Percentiles rank a stretch among this genome's conserved stretches.
Evolutionary conservation across 2,888 invertebrate species (phyloP).

Genomic region (Leuctra nigra): DNA sequence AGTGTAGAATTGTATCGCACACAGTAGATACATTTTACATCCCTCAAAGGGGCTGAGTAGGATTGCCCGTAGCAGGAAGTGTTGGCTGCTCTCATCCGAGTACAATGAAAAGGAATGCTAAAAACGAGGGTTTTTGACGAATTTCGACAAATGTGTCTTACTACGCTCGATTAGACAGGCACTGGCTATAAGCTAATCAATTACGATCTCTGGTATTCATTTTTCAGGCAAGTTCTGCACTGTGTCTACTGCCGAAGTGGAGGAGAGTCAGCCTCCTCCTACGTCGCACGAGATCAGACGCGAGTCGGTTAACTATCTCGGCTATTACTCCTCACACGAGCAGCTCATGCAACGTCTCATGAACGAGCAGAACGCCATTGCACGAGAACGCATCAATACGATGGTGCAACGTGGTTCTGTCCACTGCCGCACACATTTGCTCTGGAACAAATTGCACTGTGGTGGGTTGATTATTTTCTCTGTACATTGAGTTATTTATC

Average conservation of each 20-base stretch:
- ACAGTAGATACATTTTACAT: too few relatives aligned
- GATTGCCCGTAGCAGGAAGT: too few relatives aligned
- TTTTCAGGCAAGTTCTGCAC: conserved; percentile 50
- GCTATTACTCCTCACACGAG: conserved; percentile 61
- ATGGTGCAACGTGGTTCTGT: conserved; percentile 56
- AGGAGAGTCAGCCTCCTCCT: background rate
- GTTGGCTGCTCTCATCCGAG: too few relatives aligned
- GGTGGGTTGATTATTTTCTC: conserved; percentile 24
- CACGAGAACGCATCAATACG: conserved; percentile 48
- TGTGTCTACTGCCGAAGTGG: conserved; percentile 41
- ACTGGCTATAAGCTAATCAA: too few relatives aligned
- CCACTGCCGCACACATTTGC: conserved; percentile 60
- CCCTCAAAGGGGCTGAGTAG: too few relatives aligned
- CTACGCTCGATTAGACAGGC: too few relatives aligned
- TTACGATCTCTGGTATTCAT: too few relatives aligned
- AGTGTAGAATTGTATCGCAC: too few relatives aligned
- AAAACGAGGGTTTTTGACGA: too few relatives aligned
- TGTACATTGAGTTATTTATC: conserved; percentile 4
- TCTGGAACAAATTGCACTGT: conserved; percentile 60
- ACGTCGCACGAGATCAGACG: conserved; percentile 36
- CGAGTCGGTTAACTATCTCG: conserved; percentile 60
- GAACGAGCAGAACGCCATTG: conserved; percentile 48
- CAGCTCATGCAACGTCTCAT: conserved; percentile 57
- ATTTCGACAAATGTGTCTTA: too few relatives aligned
- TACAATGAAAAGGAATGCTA: too few relatives aligned